Percentiles rank a stretch among this genome's conserved stretches.
Evolutionary conservation across 2,113 vertebrate genomes (phyloP).

Genomic region (Nothoprocta pentlandii): DNA sequence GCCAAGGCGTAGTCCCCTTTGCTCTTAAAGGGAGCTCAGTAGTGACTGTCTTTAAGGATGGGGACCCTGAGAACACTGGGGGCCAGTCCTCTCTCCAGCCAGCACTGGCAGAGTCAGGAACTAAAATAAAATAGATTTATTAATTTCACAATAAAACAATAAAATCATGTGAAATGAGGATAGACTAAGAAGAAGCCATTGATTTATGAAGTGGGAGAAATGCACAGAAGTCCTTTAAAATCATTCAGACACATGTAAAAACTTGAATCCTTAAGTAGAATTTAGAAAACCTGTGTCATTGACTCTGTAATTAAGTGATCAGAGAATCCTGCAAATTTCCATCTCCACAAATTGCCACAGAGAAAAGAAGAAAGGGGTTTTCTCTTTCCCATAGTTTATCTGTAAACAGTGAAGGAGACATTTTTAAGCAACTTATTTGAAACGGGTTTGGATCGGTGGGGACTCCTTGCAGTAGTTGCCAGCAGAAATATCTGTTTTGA

Average conservation of each 20-base stretch:
- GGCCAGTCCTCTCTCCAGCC: neutral
- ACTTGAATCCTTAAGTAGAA: neutral
- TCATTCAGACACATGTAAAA: neutral
- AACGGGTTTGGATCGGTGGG: neutral
- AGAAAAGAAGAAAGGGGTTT: neutral
- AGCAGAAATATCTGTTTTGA: neutral
- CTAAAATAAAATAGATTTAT: neutral
- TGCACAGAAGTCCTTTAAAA: neutral
- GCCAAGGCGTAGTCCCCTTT: conserved; percentile 18
- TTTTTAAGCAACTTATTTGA: neutral
- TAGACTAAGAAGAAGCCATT: neutral
- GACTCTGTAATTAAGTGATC: neutral
- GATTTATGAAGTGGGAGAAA: neutral
- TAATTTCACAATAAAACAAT: neutral
- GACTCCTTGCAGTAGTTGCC: neutral
- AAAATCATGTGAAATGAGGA: neutral
- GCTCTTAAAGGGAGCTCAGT: neutral
- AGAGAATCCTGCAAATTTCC: neutral
- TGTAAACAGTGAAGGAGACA: neutral
- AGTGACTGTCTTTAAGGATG: neutral
- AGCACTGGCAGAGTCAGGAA: neutral
- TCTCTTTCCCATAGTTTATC: neutral
- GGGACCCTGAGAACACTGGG: neutral
- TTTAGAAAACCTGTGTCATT: neutral
- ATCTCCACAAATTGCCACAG: neutral